A percentile compares a stretch with the other conserved stretches of the same genome.
phyloP scores from a whole-genome alignment of 2,797 vertebrate species.

The Ctenosaura bakeri region DNA sequence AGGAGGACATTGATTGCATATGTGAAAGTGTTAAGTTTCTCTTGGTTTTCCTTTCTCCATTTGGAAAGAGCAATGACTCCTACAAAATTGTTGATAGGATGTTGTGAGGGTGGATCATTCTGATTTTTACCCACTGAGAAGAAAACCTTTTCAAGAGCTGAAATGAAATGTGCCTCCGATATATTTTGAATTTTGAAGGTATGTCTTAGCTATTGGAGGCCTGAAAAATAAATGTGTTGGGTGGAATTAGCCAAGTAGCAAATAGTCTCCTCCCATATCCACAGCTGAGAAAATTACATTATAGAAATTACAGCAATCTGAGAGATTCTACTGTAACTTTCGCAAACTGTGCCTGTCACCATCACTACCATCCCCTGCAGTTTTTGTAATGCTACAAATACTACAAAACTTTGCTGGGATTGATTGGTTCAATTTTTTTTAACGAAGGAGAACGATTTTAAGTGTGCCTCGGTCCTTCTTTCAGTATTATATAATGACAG shows the following conservation, averaged over 20 bases:
- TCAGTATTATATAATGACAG: neutral
- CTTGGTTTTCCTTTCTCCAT: neutral
- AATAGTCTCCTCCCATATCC: neutral
- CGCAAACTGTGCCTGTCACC: neutral
- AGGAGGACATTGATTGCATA: neutral
- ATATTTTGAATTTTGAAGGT: neutral
- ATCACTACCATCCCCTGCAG: neutral
- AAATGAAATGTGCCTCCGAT: neutral
- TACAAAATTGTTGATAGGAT: neutral
- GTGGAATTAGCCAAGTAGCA: neutral
- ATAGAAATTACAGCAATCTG: no score
- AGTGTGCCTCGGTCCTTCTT: constrained; percentile 37
- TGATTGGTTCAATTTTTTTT: constrained; percentile 39
- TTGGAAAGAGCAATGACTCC: neutral
- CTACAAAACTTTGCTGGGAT: constrained; percentile 19
- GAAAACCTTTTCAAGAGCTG: neutral
- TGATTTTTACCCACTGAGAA: neutral
- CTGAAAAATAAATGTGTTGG: neutral
- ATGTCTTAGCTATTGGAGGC: neutral
- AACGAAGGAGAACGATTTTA: constrained; percentile 6
- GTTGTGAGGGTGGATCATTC: neutral
- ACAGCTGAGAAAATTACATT: no score
- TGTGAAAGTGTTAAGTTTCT: neutral
- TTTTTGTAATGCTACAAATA: neutral
- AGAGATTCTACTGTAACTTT: no score